Percentiles rank a stretch among this genome's conserved stretches.
Conservation (phyloP, 2,113 vertebrate genomes). For the Seriola rivoliana region DNA sequence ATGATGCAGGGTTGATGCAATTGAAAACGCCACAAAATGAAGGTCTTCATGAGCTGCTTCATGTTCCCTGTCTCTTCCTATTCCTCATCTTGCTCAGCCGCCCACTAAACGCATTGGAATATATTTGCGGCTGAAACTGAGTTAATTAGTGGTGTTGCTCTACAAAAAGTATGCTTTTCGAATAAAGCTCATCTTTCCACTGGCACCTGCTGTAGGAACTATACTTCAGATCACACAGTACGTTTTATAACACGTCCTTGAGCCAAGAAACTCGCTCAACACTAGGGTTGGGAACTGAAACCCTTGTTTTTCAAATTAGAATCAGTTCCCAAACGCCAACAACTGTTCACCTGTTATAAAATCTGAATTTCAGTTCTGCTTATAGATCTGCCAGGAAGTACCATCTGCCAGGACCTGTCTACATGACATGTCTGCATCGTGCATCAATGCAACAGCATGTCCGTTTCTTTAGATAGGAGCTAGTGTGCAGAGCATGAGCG, state of each 20-base stretch:
- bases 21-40: conserved; percentile 46
- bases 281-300: background rate
- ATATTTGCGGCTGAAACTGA: conserved; percentile 5
- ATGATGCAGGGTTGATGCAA: conserved; percentile 48
- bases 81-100: background rate
- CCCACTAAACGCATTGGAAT: background rate
- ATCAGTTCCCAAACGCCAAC: no score
- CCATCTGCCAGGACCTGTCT: no score
- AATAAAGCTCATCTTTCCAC: background rate
- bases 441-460: no score
- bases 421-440: no score
- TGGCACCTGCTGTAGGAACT: background rate
- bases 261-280: conserved; percentile 23
- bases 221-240: background rate
- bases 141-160: background rate
- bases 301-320: no score
- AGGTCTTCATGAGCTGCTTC: conserved; percentile 6
- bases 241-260: conserved; percentile 7
- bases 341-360: no score
- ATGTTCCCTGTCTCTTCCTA: conserved; percentile 5
- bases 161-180: conserved; percentile 12
- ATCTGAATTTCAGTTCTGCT: no score
- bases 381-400: no score
- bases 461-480: no score
- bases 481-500: no score